Base-by-base conservation (phyloP, 2,888 invertebrate genomes). In the Agrotis puta region DNA sequence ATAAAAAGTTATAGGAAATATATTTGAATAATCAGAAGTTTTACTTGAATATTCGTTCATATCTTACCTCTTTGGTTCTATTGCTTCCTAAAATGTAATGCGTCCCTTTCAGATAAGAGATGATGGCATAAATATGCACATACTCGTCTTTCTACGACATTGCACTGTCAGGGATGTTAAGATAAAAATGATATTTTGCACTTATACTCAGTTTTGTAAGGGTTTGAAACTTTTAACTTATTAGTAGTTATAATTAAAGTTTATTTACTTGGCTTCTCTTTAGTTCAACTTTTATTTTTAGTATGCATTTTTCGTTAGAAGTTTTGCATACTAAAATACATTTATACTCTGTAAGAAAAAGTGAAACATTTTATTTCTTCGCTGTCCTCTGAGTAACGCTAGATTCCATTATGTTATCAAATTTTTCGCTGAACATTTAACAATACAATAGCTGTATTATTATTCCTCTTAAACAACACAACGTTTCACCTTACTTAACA, bases 1-100 rank as follows among this genome's bases (percentile, higher is more conserved):
- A 61, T 78, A 61, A 47, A 20, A 47, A 47, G n/a, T 45, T 33
- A 48, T 16, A 14, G 3, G 20, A 51, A 51, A 50, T 33, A 0
- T 61, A 33, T 75, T 64, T 65, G 24, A 48, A 73, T 57, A 47
- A 20, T 22, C 20, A 14, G n/a, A 62, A 22, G 6, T 18, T 43
- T 64, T 14, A 9, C 11, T 54, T 5, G 7, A 54, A 39, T 7
- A 11, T 66, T 24, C 27, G 33, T n/a, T 61, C 39, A n/a, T 63
- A 66, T 63, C 62, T 27, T 50, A n/a, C 24, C 14, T n/a, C 24
- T 65, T 78, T 54, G 33, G 22, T 50, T n/a, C 16, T 27, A 66
- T 63, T 39, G 63, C 53, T 59, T 76, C 58, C 62, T 74, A 45
- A 58, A 74, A 63, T 66, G 18, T 72, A 58, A 62, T 65, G 62